Conservation (phyloP, 37 sponge, comb jelly and placozoan species). For the Cliona cf. orientalis region DNA sequence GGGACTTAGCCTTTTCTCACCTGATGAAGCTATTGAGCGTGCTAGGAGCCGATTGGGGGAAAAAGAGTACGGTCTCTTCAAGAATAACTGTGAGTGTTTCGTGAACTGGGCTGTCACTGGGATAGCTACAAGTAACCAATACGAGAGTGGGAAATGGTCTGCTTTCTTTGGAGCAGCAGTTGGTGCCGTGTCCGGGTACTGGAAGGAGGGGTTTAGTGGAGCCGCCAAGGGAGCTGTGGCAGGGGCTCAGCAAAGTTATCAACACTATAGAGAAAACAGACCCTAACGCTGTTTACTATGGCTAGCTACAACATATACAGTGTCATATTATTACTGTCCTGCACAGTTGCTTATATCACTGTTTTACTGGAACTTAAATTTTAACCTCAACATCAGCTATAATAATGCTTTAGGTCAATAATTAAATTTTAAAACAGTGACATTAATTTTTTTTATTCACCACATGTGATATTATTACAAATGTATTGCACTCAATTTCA, state of each 20-base stretch:
- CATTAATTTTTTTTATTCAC: too few relatives aligned
- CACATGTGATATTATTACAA: too few relatives aligned
- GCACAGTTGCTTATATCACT: too few relatives aligned
- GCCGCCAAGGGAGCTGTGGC: neutral
- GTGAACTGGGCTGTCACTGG: conserved; percentile 35
- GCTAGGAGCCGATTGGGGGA: neutral
- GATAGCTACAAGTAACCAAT: neutral
- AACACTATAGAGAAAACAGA: conserved; percentile 4
- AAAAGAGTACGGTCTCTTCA: conserved; percentile 4
- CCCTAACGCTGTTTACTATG: neutral
- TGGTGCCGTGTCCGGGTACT: neutral
- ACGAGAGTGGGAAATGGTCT: neutral
- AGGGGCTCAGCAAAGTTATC: neutral
- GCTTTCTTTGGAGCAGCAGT: neutral
- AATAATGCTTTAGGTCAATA: too few relatives aligned
- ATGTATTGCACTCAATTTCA: too few relatives aligned
- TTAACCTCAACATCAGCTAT: too few relatives aligned
- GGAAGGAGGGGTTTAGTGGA: neutral
- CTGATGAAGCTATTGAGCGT: neutral
- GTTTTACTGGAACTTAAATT: too few relatives aligned
- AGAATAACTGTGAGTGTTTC: conserved; percentile 46
- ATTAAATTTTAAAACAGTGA: too few relatives aligned
- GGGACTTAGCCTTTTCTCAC: neutral
- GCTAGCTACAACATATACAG: too few relatives aligned
- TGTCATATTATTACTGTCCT: too few relatives aligned